phyloP scores from a whole-genome alignment of 1,140 invertebrate species.

The Polypedilum vanderplanki region DNA sequence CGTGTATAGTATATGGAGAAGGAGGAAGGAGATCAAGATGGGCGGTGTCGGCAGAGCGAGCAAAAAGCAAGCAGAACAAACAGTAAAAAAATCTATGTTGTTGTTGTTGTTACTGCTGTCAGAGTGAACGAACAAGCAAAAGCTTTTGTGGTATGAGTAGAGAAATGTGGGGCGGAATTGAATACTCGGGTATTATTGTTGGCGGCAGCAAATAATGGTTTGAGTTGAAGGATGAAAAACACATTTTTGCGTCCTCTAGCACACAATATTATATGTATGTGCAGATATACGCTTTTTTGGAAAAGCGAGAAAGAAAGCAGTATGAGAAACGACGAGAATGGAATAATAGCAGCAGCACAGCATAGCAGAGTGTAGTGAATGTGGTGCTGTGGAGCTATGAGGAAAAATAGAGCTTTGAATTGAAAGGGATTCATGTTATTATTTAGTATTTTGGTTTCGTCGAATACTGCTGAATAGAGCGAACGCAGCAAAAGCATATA shows the following conservation, averaged over 20 bases:
- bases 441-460: constrained; percentile 28
- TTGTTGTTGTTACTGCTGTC: no score
- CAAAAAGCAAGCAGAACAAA: constrained; percentile 7
- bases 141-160: no score
- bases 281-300: no score
- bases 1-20: not conserved
- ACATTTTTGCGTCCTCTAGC: constrained; percentile 16
- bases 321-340: no score
- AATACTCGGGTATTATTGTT: no score
- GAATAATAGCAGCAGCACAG: not conserved
- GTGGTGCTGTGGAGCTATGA: not conserved
- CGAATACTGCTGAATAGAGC: constrained; percentile 5
- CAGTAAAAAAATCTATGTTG: not conserved
- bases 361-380: not conserved
- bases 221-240: constrained; percentile 12
- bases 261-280: not conserved
- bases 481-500: not conserved
- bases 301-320: no score
- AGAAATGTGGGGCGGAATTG: no score
- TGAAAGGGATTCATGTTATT: constrained; percentile 29
- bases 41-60: constrained; percentile 9
- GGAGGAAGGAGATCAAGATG: not conserved
- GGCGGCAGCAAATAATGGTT: not conserved
- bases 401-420: constrained; percentile 28
- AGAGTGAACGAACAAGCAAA: no score